phyloP scores from a whole-genome alignment of 2,797 vertebrate species.

The Chaenodraco wilsoni region DNA sequence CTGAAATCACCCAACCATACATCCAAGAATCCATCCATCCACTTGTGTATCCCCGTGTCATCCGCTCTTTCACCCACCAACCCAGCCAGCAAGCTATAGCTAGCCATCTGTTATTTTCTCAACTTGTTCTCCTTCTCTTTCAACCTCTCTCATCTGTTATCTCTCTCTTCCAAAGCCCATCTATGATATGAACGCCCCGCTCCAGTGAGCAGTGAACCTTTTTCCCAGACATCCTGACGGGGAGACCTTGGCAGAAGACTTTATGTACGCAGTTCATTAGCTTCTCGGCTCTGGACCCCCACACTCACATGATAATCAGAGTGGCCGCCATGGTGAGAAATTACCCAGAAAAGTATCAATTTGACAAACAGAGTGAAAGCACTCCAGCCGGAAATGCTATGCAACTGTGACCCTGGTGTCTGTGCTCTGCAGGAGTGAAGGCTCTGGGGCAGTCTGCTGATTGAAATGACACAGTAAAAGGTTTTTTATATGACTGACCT shows the following conservation, averaged over 20 bases:
- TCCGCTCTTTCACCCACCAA: constrained; percentile 23
- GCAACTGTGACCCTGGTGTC: constrained; percentile 41
- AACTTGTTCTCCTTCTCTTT: constrained; percentile 30
- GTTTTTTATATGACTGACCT: constrained; percentile 27
- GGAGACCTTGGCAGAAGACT: constrained; percentile 58
- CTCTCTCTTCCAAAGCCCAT: constrained; percentile 35
- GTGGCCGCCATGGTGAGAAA: constrained; percentile 50
- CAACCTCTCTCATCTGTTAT: constrained; percentile 28
- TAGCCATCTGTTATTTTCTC: constrained; percentile 52
- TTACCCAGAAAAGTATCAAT: constrained; percentile 61
- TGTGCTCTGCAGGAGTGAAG: constrained; percentile 20
- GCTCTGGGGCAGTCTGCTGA: constrained; percentile 2
- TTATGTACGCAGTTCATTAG: constrained; percentile 68
- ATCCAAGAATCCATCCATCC: constrained; percentile 5
- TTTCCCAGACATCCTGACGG: constrained; percentile 44
- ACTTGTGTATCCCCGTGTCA: constrained; percentile 2
- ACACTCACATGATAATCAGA: constrained; percentile 46
- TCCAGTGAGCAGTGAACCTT: constrained; percentile 57
- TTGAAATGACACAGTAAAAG: constrained; percentile 40
- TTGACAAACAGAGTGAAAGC: constrained; percentile 53
- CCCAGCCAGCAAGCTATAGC: constrained; percentile 25
- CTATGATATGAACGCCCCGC: constrained; percentile 37
- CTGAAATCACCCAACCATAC: constrained; percentile 25
- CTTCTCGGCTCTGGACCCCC: constrained; percentile 38
- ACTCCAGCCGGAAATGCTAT: constrained; percentile 40